Base-by-base conservation (phyloP, 2,888 invertebrate genomes). In the Camponotus fellah region DNA sequence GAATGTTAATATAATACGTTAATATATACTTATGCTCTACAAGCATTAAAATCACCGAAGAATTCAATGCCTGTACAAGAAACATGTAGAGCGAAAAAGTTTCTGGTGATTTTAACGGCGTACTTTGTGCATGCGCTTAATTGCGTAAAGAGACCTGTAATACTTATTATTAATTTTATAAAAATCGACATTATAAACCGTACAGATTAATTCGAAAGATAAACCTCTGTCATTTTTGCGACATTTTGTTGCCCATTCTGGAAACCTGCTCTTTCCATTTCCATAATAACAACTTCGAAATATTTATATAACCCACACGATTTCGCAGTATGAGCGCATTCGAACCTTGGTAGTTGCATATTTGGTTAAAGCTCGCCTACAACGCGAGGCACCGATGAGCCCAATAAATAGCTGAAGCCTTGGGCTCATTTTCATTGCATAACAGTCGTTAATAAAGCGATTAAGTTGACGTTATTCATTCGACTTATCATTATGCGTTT, bases 371-470 rank as follows among this genome's bases (percentile, higher is more conserved):
- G 46, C 34, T 83, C 89, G 84, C 89, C 89, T 72, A 90, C 82
- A 40, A 76, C 75, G 10, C 21, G n/a, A 21, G 17, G n/a, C 68
- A 75, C 84, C 76, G 83, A 88, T 82, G 85, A 83, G 58, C 53
- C 17, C 34, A 60, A 65, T 62, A 53, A 37, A 49, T 21, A 46
- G n/a, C 53, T 10, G 49, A 87, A 92, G 90, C 94, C 93, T 93
- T 94, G 93, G 92, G 90, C 93, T 87, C 92, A 82, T 93, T 94
- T 91, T 89, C 82, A 72, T 93, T 93, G 92, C 93, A 90, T 92
- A 93, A 93, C 84, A 37, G 69, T 71, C 79, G 86, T 91, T 90
- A 90, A 92, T 92, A 91, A 90, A 90, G 68, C 85, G 77, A 74
- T 88, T 86, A 91, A 89, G 82, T 87, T 86, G 83, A 85, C 71